A percentile compares a stretch with the other conserved stretches of the same genome.
Evolutionary conservation across 2,113 vertebrate species (phyloP).

Genomic region (Colius striatus): DNA sequence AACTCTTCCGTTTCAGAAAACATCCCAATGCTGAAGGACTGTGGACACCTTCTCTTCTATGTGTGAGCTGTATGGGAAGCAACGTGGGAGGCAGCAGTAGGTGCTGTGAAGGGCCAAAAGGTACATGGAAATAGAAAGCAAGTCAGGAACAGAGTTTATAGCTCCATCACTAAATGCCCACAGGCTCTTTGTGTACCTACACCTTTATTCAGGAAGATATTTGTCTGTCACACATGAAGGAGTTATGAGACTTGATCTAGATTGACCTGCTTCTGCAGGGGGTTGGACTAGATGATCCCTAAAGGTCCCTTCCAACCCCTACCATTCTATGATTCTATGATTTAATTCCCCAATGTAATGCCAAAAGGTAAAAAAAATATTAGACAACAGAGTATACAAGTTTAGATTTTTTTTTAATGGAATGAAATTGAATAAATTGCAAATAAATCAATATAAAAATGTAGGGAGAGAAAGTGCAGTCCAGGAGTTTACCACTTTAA

Average conservation of each 20-base stretch:
- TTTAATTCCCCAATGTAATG: background rate
- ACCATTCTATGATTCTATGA: too few species aligned
- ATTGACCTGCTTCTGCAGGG: too few species aligned
- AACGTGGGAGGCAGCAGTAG: background rate
- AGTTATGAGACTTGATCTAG: too few species aligned
- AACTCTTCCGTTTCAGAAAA: background rate
- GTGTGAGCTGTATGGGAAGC: background rate
- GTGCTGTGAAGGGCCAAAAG: background rate
- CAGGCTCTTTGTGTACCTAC: background rate
- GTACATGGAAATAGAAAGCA: background rate
- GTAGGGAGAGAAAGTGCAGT: background rate
- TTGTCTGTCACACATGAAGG: background rate
- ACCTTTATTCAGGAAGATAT: background rate
- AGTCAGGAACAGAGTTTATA: background rate
- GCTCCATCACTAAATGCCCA: background rate
- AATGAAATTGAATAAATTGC: background rate
- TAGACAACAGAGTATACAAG: background rate
- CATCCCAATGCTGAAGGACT: background rate
- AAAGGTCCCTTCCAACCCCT: too few species aligned
- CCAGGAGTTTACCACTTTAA: background rate
- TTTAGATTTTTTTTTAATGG: background rate
- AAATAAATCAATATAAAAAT: conserved; percentile 20
- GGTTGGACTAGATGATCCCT: too few species aligned
- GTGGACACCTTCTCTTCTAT: background rate
- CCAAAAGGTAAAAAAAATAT: background rate